These are phyloP conservation scores for Carposina sasakii DNA, from an alignment of 1,140 invertebrate species.

Conservation along the genomic window DNA sequence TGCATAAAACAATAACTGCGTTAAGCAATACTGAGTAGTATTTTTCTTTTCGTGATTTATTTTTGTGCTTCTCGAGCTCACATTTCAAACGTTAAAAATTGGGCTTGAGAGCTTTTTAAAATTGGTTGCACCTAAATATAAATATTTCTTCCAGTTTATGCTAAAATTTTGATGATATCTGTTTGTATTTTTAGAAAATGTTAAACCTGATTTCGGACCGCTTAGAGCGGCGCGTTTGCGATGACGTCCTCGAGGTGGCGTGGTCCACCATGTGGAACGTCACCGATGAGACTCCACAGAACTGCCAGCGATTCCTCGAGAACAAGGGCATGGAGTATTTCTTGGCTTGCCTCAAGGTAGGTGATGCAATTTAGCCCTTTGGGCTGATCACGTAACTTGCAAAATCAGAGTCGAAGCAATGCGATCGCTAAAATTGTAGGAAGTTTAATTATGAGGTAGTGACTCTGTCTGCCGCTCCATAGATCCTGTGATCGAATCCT, in stretches of 20 bases:
- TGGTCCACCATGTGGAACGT: conserved; percentile 99
- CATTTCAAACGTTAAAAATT: no score
- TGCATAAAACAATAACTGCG: no score
- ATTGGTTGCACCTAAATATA: neutral
- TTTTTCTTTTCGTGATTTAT: no score
- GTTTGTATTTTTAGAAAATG: conserved; percentile 81
- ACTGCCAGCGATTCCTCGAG: conserved; percentile 92
- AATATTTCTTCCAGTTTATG: neutral
- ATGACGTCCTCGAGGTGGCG: conserved; percentile 96
- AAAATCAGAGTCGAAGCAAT: no score
- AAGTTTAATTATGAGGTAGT: no score
- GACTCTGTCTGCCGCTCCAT: no score
- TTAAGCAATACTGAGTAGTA: no score
- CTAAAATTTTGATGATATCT: neutral
- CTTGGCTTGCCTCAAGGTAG: conserved; percentile 86
- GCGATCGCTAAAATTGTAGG: no score
- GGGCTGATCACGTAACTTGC: no score
- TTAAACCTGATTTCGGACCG: conserved; percentile 86
- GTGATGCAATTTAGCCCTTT: conserved; percentile 23
- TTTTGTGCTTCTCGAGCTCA: no score
- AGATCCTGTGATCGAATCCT: no score
- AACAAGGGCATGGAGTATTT: conserved; percentile 91
- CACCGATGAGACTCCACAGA: conserved; percentile 95
- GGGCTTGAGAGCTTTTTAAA: neutral
- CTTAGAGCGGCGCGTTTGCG: conserved; percentile 82